Conservation (phyloP, 23 tunicate genomes). For the Styela plicata region DNA sequence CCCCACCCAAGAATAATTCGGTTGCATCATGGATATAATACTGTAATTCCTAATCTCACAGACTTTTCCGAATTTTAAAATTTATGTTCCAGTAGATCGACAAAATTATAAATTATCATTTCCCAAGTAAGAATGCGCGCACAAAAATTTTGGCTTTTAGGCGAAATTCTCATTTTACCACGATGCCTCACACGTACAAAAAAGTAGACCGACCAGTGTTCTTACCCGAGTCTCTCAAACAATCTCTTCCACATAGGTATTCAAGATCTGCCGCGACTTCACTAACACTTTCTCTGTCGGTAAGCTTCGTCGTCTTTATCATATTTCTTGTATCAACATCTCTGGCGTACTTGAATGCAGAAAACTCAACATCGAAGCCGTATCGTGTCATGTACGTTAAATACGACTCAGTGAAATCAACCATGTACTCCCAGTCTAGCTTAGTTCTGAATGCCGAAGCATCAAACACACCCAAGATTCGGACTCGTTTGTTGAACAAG, state of each 20-base stretch:
- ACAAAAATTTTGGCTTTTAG: too few species aligned
- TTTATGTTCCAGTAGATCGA: too few species aligned
- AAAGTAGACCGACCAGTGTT: too few species aligned
- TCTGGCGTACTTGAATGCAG: neutral
- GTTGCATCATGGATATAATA: too few species aligned
- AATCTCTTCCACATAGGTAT: neutral
- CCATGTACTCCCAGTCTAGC: neutral
- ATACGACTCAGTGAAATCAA: conserved; percentile 4
- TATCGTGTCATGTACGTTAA: neutral
- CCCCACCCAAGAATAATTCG: too few species aligned
- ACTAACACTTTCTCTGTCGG: conserved; percentile 4
- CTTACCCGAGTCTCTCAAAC: neutral
- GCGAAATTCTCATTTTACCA: too few species aligned
- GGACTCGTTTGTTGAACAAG: neutral
- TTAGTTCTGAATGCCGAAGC: neutral
- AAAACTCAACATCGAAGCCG: neutral
- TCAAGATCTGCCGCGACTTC: conserved; percentile 3
- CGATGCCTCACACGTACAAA: too few species aligned
- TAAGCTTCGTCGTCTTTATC: neutral
- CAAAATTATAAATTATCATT: too few species aligned
- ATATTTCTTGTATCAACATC: neutral
- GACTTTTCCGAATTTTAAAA: too few species aligned
- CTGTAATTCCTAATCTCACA: too few species aligned
- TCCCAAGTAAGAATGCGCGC: too few species aligned
- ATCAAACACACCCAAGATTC: neutral